phyloP scores from a whole-genome alignment of 2,797 vertebrate species.

The Ceryle rudis region DNA sequence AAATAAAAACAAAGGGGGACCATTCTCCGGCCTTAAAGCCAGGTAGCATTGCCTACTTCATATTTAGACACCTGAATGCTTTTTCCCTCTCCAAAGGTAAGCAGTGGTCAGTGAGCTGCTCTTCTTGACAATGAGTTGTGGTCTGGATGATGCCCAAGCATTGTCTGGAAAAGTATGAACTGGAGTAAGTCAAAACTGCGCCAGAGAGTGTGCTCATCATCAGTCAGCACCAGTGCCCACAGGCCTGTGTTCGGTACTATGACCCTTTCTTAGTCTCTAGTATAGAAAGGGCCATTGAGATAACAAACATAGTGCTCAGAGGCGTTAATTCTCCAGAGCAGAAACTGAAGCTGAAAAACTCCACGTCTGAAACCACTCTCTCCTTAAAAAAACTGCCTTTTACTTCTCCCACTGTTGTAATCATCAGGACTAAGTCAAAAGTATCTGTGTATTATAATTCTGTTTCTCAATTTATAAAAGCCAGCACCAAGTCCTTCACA shows the following conservation, averaged over 20 bases:
- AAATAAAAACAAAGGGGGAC: background rate
- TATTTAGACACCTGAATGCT: background rate
- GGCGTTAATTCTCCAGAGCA: background rate
- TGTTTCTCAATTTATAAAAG: background rate
- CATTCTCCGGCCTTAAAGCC: background rate
- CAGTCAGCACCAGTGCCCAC: background rate
- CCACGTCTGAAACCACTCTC: background rate
- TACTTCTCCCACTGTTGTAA: accelerated
- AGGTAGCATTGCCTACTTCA: background rate
- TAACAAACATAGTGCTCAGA: background rate
- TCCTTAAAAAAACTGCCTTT: background rate
- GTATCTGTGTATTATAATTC: background rate
- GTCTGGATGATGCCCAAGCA: background rate
- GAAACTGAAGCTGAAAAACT: background rate
- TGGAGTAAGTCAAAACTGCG: background rate
- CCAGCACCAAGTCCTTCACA: background rate
- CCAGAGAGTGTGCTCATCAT: background rate
- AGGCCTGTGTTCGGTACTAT: background rate
- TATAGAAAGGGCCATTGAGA: background rate
- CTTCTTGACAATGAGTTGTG: background rate
- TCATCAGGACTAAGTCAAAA: background rate
- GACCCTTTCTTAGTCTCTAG: background rate
- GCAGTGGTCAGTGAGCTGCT: background rate
- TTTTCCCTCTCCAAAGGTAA: background rate
- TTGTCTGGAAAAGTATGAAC: background rate